Base-by-base conservation (phyloP, 2,113 vertebrate species). In the Embiotoca jacksoni region DNA sequence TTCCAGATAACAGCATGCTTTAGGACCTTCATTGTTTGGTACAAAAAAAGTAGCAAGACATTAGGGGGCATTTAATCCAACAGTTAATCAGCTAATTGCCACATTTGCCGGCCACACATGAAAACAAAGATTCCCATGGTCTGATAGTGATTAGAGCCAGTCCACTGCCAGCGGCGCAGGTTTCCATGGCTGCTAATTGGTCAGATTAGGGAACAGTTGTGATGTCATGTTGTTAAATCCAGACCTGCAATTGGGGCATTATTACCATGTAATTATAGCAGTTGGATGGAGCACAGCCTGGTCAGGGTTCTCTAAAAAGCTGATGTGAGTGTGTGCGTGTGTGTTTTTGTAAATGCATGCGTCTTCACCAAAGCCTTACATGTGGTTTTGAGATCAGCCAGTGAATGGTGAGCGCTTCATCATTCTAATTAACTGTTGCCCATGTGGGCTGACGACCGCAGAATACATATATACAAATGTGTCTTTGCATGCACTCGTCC, bases 191-290 rank as follows among this genome's bases (percentile, higher is more conserved):
- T 64, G 75, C 90, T 89, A 88, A 93, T 89, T 88, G 85, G 61
- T 60, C 54, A 80, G 87, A 92, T 92, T 87, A 87, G 70, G 59
- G 32, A 73, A 79, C 50, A 72, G 73, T 80, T 78, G 72, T 91
- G 86, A 92, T 87, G 89, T 93, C 86, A 89, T 80, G 80, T 55
- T 70, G 73, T 91, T 83, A 86, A 89, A 86, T 59, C 63, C 73
- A 82, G 81, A 70, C 75, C 77, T 84, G 80, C 89, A 86, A 89
- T 88, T 78, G 63, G 54, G 68, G 16, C 66, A 68, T 87, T 83
- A 80, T 89, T 81, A 90, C 85, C 71, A 69, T 92, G 73, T 88
- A 82, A 92, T 92, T 91, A 88, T 13, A 37, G 82, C 72, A 54
- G 46, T 70, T 3, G 44, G 47, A 63, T 47, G 57, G 68, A 76